A percentile compares a stretch with the other conserved stretches of the same genome.
Conservation (phyloP, 2,113 vertebrate species). For the Macheiramphus alcinus region DNA sequence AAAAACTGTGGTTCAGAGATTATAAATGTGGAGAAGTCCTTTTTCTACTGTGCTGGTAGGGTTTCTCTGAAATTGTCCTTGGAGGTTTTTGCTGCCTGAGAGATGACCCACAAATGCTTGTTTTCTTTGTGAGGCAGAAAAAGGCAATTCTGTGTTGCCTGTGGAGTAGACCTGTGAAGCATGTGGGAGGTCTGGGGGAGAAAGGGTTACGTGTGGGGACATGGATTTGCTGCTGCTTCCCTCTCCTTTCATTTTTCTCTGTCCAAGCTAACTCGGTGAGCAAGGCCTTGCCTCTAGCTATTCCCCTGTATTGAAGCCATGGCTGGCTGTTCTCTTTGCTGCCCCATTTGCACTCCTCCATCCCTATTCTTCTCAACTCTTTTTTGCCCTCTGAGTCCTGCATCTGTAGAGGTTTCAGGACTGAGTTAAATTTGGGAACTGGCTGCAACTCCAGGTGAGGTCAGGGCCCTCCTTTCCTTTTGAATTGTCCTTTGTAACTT, state of each 20-base stretch:
- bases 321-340: not conserved
- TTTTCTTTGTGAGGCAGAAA: not conserved
- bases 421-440: not conserved
- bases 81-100: not conserved
- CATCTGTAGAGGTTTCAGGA: not conserved
- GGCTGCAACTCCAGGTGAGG: not conserved
- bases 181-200: not conserved
- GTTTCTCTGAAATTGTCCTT: not conserved
- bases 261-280: not conserved
- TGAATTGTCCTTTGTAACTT: not conserved
- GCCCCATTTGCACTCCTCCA: not conserved
- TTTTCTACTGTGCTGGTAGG: not conserved
- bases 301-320: not conserved
- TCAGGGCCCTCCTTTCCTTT: not conserved
- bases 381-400: not conserved
- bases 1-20: not conserved
- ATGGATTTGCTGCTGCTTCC: not conserved
- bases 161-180: not conserved
- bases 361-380: not conserved
- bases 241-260: not conserved
- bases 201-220: not conserved
- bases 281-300: not conserved
- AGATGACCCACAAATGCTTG: too few species aligned
- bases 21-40: not conserved
- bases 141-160: not conserved